Percentiles rank a stretch among this genome's conserved stretches.
Evolutionary conservation across 2,888 invertebrate species (phyloP).

Genomic region (Oxytorus armatus): DNA sequence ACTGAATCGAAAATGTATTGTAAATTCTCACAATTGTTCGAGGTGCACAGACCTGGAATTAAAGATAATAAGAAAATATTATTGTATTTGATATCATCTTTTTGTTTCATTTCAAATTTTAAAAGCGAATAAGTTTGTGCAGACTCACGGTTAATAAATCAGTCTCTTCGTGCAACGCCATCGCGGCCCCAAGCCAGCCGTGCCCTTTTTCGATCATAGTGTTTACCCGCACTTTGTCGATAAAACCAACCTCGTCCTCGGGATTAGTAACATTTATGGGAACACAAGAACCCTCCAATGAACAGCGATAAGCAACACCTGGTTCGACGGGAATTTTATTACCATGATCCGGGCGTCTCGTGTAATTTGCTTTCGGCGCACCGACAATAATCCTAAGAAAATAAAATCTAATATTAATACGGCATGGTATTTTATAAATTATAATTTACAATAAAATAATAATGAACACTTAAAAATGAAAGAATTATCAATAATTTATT

Average conservation of each 20-base stretch:
- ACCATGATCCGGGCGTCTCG: conserved; percentile 68
- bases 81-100: background rate
- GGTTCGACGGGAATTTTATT: conserved; percentile 82
- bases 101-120: background rate
- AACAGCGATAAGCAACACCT: conserved; percentile 86
- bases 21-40: conserved; percentile 71
- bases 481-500: background rate
- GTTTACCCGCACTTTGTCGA: conserved; percentile 52
- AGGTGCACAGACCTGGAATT: conserved; percentile 76
- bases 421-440: background rate
- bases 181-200: conserved; percentile 85
- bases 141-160: conserved; percentile 76
- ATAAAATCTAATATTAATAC: background rate
- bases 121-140: background rate
- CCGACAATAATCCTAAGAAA: conserved; percentile 85
- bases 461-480: no score
- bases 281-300: conserved; percentile 59
- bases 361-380: conserved; percentile 86
- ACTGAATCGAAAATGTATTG: background rate
- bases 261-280: conserved; percentile 65
- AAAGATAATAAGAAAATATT: background rate
- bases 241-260: conserved; percentile 60
- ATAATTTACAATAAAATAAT: background rate
- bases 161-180: conserved; percentile 84
- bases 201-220: conserved; percentile 80